phyloP scores from a whole-genome alignment of 2,797 vertebrate genomes.

The Lophotriccus pileatus region DNA sequence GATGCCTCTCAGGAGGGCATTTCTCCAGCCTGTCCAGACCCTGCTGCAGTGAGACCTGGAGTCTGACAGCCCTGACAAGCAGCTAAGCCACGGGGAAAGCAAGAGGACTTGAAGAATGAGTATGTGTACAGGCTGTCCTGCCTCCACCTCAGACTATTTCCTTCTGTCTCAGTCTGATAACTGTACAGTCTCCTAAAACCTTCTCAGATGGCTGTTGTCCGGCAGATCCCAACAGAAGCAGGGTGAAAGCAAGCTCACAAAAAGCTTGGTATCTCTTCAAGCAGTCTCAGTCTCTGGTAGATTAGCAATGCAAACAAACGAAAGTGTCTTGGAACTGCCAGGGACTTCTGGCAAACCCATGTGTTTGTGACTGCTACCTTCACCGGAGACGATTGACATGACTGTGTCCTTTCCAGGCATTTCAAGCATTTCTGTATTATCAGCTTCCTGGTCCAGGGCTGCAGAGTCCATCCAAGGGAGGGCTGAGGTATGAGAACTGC shows the following conservation, averaged over 20 bases:
- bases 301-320: constrained; percentile 58
- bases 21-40: background rate
- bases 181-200: background rate
- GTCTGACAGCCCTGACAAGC: background rate
- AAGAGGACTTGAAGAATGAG: background rate
- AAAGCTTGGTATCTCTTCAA: background rate
- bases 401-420: constrained; percentile 57
- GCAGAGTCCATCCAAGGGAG: constrained; percentile 14
- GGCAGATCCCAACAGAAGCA: constrained; percentile 26
- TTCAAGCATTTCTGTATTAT: constrained; percentile 47
- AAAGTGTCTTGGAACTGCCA: constrained; percentile 36
- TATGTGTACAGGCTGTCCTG: background rate
- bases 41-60: background rate
- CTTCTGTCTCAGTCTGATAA: constrained; percentile 55
- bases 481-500: background rate
- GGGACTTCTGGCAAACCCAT: constrained; percentile 22
- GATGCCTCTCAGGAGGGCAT: background rate
- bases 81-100: background rate
- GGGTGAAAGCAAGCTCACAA: constrained; percentile 22
- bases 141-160: constrained; percentile 23
- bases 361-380: constrained; percentile 64
- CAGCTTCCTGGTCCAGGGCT: constrained; percentile 4
- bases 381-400: background rate
- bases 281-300: constrained; percentile 46
- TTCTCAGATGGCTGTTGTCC: constrained; percentile 36